Percentiles rank a stretch among this genome's conserved stretches.
Evolutionary conservation across 23 tunicate species (phyloP).

Genomic region (Phallusia fumigata): DNA sequence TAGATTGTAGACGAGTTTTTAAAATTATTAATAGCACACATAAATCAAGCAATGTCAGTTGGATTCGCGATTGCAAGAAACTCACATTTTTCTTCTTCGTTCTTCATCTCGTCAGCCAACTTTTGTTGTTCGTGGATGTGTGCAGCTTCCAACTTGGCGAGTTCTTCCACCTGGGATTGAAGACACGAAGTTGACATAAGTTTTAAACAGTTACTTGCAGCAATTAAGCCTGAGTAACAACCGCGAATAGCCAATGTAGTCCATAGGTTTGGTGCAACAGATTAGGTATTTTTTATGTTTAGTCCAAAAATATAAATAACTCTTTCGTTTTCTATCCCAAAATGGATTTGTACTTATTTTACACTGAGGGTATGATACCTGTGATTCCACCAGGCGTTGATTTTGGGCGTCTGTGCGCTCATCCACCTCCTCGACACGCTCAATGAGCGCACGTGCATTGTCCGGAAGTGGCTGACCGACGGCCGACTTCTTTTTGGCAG

Average conservation of each 20-base stretch:
- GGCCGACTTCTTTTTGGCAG: constrained; percentile 21
- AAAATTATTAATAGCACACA: too few relatives aligned
- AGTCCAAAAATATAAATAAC: too few relatives aligned
- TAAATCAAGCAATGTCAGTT: too few relatives aligned
- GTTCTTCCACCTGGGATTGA: constrained; percentile 39
- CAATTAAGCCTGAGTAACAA: too few relatives aligned
- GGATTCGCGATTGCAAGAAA: too few relatives aligned
- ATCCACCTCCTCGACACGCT: constrained; percentile 10
- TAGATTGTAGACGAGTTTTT: too few relatives aligned
- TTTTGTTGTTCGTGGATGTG: constrained; percentile 46
- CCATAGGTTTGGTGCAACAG: too few relatives aligned
- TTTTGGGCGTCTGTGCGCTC: constrained; percentile 24
- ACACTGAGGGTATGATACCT: constrained; percentile 43
- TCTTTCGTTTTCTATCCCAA: not conserved
- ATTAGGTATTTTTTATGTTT: too few relatives aligned
- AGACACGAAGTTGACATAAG: too few relatives aligned
- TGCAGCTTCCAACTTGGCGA: constrained; percentile 60
- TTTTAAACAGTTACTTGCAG: too few relatives aligned
- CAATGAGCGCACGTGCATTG: not conserved
- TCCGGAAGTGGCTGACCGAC: not conserved
- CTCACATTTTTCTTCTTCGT: constrained; percentile 45
- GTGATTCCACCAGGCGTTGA: constrained; percentile 49
- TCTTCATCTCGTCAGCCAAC: constrained; percentile 29
- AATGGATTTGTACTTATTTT: not conserved
- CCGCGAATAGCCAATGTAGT: too few relatives aligned